Evolutionary conservation across 2,113 vertebrate species (phyloP).

Genomic region (Formicarius rufipectus): DNA sequence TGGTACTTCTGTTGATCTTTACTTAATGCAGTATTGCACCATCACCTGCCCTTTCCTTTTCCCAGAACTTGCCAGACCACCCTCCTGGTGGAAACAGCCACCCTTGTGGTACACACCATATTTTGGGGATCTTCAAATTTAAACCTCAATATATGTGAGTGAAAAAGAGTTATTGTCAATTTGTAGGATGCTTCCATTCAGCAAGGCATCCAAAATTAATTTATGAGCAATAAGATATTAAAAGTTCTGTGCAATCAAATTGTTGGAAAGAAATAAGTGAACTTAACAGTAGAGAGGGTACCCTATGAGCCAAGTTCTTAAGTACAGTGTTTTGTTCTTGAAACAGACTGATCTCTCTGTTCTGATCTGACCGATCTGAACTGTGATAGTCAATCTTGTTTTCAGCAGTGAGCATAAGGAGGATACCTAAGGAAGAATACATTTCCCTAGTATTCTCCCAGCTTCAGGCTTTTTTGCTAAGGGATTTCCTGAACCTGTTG

Average conservation of each 20-base stretch:
- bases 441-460: neutral
- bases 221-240: neutral
- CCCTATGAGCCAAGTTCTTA: neutral
- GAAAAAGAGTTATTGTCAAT: neutral
- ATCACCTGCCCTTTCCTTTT: neutral
- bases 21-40: neutral
- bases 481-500: neutral
- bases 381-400: neutral
- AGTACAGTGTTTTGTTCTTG: neutral
- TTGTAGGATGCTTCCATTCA: neutral
- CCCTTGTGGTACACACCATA: fast-evolving
- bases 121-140: neutral
- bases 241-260: neutral
- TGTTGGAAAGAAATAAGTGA: neutral
- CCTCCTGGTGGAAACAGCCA: neutral
- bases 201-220: neutral
- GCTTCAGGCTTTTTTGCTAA: neutral
- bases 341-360: neutral
- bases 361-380: too few species aligned
- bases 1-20: neutral
- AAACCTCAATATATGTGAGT: fast-evolving
- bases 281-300: neutral
- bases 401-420: neutral
- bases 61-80: neutral
- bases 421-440: neutral